These are phyloP conservation scores for Onchidella celtica DNA, from an alignment of 2,888 invertebrate genomes.

Conservation along the genomic window DNA sequence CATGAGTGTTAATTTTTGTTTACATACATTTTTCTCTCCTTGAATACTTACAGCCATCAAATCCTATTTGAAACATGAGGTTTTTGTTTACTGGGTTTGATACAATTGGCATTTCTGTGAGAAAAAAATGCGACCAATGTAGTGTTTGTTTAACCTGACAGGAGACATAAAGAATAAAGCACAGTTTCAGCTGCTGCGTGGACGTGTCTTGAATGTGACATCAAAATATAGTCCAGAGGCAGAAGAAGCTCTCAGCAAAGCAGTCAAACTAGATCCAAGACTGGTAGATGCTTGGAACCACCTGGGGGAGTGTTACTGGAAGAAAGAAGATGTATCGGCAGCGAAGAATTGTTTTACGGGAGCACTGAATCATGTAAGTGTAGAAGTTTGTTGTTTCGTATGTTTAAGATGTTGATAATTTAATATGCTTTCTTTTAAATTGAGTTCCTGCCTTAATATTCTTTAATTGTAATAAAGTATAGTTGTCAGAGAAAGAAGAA, in stretches of 20 bases:
- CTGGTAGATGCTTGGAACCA: constrained; percentile 93
- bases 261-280: constrained; percentile 91
- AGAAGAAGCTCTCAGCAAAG: constrained; percentile 88
- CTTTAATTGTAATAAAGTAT: too few relatives aligned
- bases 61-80: too few relatives aligned
- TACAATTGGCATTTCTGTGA: too few relatives aligned
- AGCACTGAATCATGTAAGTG: constrained; percentile 81
- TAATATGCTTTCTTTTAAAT: too few relatives aligned
- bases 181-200: constrained; percentile 85
- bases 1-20: not conserved
- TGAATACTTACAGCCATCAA: too few relatives aligned
- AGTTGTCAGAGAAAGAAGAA: too few relatives aligned
- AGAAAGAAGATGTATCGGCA: constrained; percentile 89
- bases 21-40: not conserved
- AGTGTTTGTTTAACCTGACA: constrained; percentile 48
- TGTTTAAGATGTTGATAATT: not conserved
- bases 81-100: too few relatives aligned
- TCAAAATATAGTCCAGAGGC: constrained; percentile 86
- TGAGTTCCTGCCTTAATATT: not conserved
- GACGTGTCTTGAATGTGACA: constrained; percentile 86
- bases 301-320: constrained; percentile 93
- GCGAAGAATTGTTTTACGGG: constrained; percentile 92
- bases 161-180: constrained; percentile 75
- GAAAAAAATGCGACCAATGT: too few relatives aligned
- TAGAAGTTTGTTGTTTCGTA: not conserved